Conservation (phyloP, 2,113 vertebrate genomes). For the Tragelaphus buxtoni region DNA sequence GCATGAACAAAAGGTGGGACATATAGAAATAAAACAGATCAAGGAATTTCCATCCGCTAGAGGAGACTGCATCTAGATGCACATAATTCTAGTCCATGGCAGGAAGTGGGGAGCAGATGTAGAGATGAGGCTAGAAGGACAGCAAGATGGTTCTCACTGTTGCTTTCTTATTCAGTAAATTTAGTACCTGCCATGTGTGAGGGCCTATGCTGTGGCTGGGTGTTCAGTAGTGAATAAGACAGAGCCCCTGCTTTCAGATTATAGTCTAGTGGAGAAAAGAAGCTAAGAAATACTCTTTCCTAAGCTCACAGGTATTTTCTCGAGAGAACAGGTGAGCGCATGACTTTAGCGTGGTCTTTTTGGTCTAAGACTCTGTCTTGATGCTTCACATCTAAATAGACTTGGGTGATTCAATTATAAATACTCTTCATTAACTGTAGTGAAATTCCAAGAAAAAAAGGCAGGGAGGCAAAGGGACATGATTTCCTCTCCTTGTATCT, state of each 20-base stretch:
- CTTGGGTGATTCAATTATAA: not conserved
- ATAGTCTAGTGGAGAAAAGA: not conserved
- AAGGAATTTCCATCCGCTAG: not conserved
- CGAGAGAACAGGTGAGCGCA: not conserved
- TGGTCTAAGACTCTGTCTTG: not conserved
- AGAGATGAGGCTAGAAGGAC: not conserved
- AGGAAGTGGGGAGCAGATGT: not conserved
- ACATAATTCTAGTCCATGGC: accelerated
- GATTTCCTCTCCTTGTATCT: not conserved
- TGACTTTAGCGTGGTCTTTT: not conserved
- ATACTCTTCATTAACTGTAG: not conserved
- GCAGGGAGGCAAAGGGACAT: not conserved
- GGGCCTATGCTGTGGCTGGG: not conserved
- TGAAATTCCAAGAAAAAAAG: not conserved
- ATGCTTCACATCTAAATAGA: not conserved
- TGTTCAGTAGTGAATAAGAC: not conserved
- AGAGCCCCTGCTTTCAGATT: not conserved
- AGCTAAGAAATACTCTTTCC: not conserved
- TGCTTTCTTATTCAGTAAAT: not conserved
- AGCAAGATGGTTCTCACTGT: not conserved
- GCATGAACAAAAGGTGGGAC: not conserved
- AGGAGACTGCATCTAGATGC: not conserved
- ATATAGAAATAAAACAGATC: not conserved
- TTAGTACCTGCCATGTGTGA: not conserved
- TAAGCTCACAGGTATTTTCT: not conserved